phyloP scores from a whole-genome alignment of 2,113 vertebrate genomes.

The Prolemur simus region DNA sequence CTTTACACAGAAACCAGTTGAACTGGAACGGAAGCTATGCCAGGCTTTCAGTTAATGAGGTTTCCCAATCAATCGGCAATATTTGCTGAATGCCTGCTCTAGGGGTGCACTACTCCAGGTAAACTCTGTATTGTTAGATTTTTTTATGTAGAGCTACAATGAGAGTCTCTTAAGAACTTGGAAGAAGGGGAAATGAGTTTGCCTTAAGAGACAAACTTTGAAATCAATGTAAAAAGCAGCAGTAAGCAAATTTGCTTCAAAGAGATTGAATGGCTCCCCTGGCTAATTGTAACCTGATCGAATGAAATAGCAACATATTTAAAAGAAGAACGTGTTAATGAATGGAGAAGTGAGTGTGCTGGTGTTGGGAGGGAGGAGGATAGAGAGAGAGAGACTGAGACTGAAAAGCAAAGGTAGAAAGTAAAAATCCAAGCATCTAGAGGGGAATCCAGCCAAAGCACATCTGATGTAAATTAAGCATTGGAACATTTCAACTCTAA shows the following conservation, averaged over 20 bases:
- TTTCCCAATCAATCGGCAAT: conserved; percentile 56
- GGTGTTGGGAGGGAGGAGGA: too few species aligned
- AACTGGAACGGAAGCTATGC: conserved; percentile 38
- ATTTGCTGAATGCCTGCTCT: not conserved
- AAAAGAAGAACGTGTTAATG: conserved; percentile 36
- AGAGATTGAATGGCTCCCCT: conserved; percentile 27
- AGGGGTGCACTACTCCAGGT: not conserved
- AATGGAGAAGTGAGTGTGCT: conserved; percentile 23
- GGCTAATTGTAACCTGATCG: conserved; percentile 40
- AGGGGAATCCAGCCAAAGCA: not conserved
- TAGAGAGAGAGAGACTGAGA: too few species aligned
- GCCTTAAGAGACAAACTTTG: conserved; percentile 24
- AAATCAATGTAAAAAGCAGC: conserved; percentile 26
- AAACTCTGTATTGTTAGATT: not conserved
- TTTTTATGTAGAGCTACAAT: not conserved
- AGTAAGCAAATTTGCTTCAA: conserved; percentile 34
- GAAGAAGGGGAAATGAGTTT: not conserved
- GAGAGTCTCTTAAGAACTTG: not conserved
- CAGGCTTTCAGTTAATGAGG: conserved; percentile 54
- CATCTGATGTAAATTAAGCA: not conserved
- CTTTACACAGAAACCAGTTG: conserved; percentile 48
- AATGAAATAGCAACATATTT: conserved; percentile 48
- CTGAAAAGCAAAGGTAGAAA: not conserved
- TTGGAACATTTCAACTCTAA: not conserved
- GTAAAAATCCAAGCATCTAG: not conserved